Conservation (phyloP, 2,888 invertebrate genomes). For the Drosophila neotestacea region DNA sequence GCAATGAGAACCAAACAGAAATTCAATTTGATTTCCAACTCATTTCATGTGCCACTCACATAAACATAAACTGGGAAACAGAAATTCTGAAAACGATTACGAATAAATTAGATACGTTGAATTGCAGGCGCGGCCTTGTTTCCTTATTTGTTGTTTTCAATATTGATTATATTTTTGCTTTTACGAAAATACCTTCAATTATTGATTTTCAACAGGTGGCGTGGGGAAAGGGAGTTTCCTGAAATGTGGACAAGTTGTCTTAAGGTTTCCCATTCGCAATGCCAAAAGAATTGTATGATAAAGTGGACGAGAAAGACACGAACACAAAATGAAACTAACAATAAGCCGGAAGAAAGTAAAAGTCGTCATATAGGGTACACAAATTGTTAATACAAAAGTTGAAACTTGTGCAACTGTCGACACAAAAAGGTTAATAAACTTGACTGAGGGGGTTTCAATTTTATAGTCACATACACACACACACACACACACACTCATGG, state of each 20-base stretch:
- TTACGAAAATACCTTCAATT: slow-evolving; percentile 15
- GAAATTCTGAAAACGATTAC: slow-evolving; percentile 9
- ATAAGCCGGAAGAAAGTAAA: slow-evolving; percentile 70
- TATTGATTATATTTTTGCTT: slow-evolving; percentile 55
- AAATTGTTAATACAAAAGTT: slow-evolving; percentile 28
- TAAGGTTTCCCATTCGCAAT: slow-evolving; percentile 26
- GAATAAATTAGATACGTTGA: slow-evolving; percentile 11
- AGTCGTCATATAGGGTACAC: slow-evolving; percentile 32
- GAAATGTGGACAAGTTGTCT: not conserved
- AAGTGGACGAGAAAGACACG: not conserved
- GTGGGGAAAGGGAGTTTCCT: not conserved
- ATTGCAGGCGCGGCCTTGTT: slow-evolving; percentile 45
- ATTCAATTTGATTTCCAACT: slow-evolving; percentile 34
- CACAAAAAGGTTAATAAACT: slow-evolving; percentile 71
- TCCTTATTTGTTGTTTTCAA: slow-evolving; percentile 54
- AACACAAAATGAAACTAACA: slow-evolving; percentile 16
- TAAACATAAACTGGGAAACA: slow-evolving; percentile 12
- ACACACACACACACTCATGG: not conserved
- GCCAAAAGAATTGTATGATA: not conserved
- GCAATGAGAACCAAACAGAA: slow-evolving; percentile 29
- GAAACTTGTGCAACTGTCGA: slow-evolving; percentile 43
- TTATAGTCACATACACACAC: slow-evolving; percentile 23
- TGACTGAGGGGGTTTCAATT: slow-evolving; percentile 36
- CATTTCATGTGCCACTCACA: slow-evolving; percentile 36
- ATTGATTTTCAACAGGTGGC: slow-evolving; percentile 54